Evolutionary conservation across 1,140 invertebrate species (phyloP).

Genomic region (Phenacoccus solenopsis): DNA sequence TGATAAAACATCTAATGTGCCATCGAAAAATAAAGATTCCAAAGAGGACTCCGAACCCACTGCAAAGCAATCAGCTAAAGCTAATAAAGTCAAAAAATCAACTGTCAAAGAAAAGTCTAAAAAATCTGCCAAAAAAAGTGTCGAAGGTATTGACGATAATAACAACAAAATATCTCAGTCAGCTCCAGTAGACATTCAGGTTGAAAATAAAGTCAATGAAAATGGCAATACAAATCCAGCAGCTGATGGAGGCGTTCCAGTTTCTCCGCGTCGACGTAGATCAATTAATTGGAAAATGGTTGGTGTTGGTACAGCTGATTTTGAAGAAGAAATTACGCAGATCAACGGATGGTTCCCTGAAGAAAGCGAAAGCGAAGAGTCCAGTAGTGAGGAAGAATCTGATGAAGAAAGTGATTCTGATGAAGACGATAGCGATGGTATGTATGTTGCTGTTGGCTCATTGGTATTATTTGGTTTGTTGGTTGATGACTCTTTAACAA

Average conservation of each 20-base stretch:
- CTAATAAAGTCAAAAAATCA: not conserved
- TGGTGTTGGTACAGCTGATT: not conserved
- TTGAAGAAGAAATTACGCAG: not conserved
- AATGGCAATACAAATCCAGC: not conserved
- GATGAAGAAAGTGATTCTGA: not conserved
- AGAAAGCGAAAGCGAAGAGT: not conserved
- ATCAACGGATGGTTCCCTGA: not conserved
- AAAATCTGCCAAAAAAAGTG: not conserved
- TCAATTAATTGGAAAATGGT: constrained; percentile 12
- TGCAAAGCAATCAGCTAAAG: not conserved
- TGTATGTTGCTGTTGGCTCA: not conserved
- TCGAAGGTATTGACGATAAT: not conserved
- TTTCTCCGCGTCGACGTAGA: not conserved
- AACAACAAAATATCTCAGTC: not conserved
- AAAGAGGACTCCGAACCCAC: too few species aligned
- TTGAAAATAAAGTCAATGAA: not conserved
- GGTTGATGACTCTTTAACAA: too few species aligned
- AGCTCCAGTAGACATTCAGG: not conserved
- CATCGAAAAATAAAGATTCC: too few species aligned
- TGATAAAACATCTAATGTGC: too few species aligned
- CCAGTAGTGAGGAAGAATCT: not conserved
- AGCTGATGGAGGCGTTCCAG: not conserved
- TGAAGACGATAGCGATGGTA: constrained; percentile 12
- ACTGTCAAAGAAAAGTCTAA: not conserved
- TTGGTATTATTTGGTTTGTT: too few species aligned